Evolutionary conservation across 2,797 vertebrate genomes (phyloP), one percentile per base, ranked within the genome.

Genomic region (Tachyglossus aculeatus): DNA sequence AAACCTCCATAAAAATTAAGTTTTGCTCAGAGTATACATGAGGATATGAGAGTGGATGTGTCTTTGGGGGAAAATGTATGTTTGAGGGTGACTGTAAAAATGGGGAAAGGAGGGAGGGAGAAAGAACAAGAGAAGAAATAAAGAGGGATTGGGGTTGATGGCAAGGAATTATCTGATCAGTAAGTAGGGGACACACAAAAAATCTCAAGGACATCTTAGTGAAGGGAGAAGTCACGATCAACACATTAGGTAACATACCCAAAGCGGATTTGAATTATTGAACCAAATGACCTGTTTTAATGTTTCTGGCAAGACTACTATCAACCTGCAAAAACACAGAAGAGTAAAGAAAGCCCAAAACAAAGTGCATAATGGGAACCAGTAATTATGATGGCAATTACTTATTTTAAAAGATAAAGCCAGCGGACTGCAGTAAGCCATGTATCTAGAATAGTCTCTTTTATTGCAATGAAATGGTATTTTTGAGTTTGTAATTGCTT

Each of bases 401-500:
- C 24, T 88, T 84, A 85, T 79, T 67, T 74, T 69, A 67, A 85
- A 87, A 82, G 66, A 74, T 70, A 81, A 81, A 85, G 76, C 71
- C 71, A 72, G 67, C 59, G 47, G 29, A 55, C 74, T 88, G 84
- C 75, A 78, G 79, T 64, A 83, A 89, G 69, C 63, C 81, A 88
- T 88, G 65, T 79, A 77, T 87, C 87, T 88, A 61, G 76, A 71
- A 78, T 55, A 80, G 44, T 48, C 54, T 72, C 5, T 86, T 86
- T 84, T 82, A 62, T 55, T 74, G 71, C 63, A 88, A 72, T 84
- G 85, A 88, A 57, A 67, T 57, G 14, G 12, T 55, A 61, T 78
- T 88, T 88, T 86, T 77, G 74, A 77, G 82, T 75, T 69, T 73
- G 24, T 77, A 86, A 89, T 91, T 85, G 80, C 58, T 88, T 84